phyloP scores from a whole-genome alignment of 2,113 vertebrate genomes.

The Centropristis striata region DNA sequence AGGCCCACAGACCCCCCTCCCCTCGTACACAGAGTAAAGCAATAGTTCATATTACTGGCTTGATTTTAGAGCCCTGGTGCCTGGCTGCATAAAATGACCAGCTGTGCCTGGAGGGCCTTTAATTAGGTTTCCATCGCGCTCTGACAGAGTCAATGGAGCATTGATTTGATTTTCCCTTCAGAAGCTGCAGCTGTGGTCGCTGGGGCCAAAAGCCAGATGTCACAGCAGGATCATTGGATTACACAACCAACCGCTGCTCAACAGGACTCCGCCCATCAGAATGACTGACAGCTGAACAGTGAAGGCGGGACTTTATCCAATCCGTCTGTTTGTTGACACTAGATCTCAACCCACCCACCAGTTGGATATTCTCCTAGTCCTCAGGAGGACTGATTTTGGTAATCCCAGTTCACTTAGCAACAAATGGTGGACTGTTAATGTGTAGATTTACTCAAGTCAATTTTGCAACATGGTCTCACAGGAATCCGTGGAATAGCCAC shows the following conservation, averaged over 20 bases:
- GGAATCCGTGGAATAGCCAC: too few relatives aligned
- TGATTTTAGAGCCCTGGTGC: slow-evolving; percentile 54
- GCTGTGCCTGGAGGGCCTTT: slow-evolving; percentile 78
- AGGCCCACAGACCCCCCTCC: slow-evolving; percentile 5
- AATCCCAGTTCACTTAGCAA: too few relatives aligned
- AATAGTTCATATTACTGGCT: slow-evolving; percentile 58
- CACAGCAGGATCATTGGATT: slow-evolving; percentile 79
- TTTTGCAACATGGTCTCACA: too few relatives aligned
- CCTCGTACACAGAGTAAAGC: slow-evolving; percentile 23
- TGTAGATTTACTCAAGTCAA: too few relatives aligned
- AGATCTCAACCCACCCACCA: slow-evolving; percentile 3
- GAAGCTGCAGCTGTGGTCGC: slow-evolving; percentile 69
- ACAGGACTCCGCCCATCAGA: slow-evolving; percentile 30
- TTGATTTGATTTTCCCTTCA: slow-evolving; percentile 86
- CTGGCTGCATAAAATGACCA: slow-evolving; percentile 80
- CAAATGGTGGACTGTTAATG: too few relatives aligned
- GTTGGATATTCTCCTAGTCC: too few relatives aligned
- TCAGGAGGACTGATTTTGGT: too few relatives aligned
- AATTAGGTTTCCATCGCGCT: slow-evolving; percentile 86
- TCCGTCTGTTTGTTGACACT: slow-evolving; percentile 29
- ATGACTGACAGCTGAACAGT: slow-evolving; percentile 29
- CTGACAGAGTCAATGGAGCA: slow-evolving; percentile 83
- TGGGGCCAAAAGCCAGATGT: slow-evolving; percentile 80
- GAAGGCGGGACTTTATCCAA: neutral
- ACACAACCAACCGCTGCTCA: slow-evolving; percentile 73